Evolutionary conservation across 2,797 vertebrate genomes (phyloP).

Genomic region (Vespertilio murinus): DNA sequence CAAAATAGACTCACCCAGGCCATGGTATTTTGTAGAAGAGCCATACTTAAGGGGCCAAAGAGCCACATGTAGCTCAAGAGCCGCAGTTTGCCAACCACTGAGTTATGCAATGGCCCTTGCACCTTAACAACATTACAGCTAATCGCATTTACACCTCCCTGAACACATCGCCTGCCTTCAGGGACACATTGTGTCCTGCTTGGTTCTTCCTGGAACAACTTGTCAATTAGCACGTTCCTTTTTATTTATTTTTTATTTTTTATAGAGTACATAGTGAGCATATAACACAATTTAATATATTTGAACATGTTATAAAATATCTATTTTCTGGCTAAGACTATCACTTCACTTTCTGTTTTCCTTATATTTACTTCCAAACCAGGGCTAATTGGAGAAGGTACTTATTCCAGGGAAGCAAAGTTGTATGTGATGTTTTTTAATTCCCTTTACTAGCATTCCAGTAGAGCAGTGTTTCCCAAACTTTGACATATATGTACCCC

Average conservation of each 20-base stretch:
- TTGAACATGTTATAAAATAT: not conserved
- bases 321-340: not conserved
- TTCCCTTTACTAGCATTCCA: not conserved
- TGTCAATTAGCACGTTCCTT: not conserved
- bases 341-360: not conserved
- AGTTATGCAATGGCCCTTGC: too few relatives aligned
- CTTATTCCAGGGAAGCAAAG: not conserved
- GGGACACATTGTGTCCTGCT: not conserved
- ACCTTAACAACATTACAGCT: not conserved
- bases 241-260: not conserved
- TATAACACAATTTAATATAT: not conserved
- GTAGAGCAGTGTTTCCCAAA: too few relatives aligned
- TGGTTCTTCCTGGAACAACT: not conserved
- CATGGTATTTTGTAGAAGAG: too few relatives aligned
- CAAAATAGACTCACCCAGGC: too few relatives aligned
- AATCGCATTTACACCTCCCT: rapidly evolving
- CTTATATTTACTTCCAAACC: slow-evolving; percentile 1
- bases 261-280: not conserved
- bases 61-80: too few relatives aligned
- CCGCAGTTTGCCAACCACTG: too few relatives aligned
- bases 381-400: not conserved
- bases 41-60: too few relatives aligned
- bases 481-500: too few relatives aligned
- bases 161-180: not conserved
- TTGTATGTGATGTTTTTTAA: not conserved